Evolutionary conservation across 2,113 vertebrate genomes (phyloP).

Genomic region (Lampris incognitus): DNA sequence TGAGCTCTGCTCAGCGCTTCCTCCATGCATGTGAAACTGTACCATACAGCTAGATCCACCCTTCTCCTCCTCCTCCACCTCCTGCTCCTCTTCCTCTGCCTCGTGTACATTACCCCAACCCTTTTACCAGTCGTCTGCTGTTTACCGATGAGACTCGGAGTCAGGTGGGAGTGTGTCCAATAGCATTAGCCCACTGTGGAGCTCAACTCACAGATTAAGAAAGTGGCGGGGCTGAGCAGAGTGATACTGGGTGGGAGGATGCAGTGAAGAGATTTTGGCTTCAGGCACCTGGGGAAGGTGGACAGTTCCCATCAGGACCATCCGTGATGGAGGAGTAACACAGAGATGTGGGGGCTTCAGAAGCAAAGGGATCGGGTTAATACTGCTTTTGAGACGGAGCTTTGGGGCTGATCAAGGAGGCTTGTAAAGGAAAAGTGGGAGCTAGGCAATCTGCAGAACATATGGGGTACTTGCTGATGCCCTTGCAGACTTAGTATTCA

Average conservation of each 20-base stretch:
- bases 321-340: conserved; percentile 62
- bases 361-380: conserved; percentile 65
- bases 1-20: conserved; percentile 40
- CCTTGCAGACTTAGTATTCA: conserved; percentile 52
- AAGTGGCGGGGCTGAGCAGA: conserved; percentile 53
- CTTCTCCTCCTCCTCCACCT: conserved; percentile 37
- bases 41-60: conserved; percentile 33
- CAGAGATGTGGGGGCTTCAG: conserved; percentile 62
- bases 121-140: conserved; percentile 62
- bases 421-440: conserved; percentile 58
- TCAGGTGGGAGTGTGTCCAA: conserved; percentile 79
- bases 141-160: conserved; percentile 72
- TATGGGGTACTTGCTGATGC: conserved; percentile 53
- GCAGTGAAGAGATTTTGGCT: conserved; percentile 55
- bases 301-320: conserved; percentile 68
- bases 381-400: conserved; percentile 65
- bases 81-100: conserved; percentile 38
- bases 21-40: conserved; percentile 43
- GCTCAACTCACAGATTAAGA: conserved; percentile 73
- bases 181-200: conserved; percentile 78
- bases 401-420: conserved; percentile 70
- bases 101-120: conserved; percentile 58
- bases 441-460: conserved; percentile 52
- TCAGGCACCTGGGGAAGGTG: conserved; percentile 56
- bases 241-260: conserved; percentile 69